phyloP scores from a whole-genome alignment of 1,140 invertebrate genomes.

The Onthophagus taurus region DNA sequence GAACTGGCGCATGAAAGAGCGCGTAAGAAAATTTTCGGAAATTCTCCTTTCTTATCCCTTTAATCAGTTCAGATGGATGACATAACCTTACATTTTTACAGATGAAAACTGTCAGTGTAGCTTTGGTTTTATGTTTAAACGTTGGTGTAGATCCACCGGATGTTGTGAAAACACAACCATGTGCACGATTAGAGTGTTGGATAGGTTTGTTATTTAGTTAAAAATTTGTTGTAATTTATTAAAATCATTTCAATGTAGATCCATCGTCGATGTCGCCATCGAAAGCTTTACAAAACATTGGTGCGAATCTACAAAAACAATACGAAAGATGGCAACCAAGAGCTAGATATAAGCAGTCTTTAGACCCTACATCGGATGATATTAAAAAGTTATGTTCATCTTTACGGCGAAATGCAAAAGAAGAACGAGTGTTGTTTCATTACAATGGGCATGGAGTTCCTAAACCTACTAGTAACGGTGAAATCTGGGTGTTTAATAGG shows the following conservation, averaged over 20 bases:
- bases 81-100: conserved; percentile 35
- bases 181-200: conserved; percentile 94
- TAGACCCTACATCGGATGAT: conserved; percentile 97
- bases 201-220: conserved; percentile 56
- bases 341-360: conserved; percentile 89
- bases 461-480: conserved; percentile 93
- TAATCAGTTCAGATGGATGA: conserved; percentile 7
- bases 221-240: background rate
- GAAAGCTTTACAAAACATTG: conserved; percentile 91
- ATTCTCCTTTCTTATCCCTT: background rate
- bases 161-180: conserved; percentile 93
- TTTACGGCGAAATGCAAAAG: conserved; percentile 94
- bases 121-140: conserved; percentile 94
- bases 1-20: conserved; percentile 85
- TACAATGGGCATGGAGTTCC: conserved; percentile 99
- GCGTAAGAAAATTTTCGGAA: conserved; percentile 48
- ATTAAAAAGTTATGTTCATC: conserved; percentile 95
- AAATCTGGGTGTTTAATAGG: conserved; percentile 99
- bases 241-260: conserved; percentile 43
- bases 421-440: conserved; percentile 97
- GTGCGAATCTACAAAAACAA: conserved; percentile 84
- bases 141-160: conserved; percentile 98
- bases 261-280: conserved; percentile 77
- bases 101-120: conserved; percentile 99
- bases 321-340: conserved; percentile 97